Evolutionary conservation across 2,888 invertebrate genomes (phyloP).

Genomic region (Anthophora plumipes): DNA sequence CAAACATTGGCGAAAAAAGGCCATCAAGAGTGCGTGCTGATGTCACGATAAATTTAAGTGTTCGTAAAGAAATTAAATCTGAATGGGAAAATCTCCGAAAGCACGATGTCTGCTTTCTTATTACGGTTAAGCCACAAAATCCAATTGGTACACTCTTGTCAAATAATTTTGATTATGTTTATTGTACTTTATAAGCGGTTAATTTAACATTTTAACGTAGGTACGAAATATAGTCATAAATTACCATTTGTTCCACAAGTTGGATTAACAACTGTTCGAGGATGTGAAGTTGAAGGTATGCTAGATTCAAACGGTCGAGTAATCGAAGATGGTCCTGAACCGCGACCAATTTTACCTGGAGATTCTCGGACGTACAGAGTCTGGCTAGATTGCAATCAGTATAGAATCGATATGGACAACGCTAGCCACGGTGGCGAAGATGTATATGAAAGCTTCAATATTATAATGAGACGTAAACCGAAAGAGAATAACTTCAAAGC

Average conservation of each 20-base stretch:
- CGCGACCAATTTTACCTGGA: conserved; percentile 93
- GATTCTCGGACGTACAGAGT: conserved; percentile 97
- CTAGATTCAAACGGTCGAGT: conserved; percentile 97
- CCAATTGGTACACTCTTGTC: conserved; percentile 89
- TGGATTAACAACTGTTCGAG: conserved; percentile 95
- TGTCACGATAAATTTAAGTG: conserved; percentile 95
- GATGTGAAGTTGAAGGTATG: conserved; percentile 99
- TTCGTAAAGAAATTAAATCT: conserved; percentile 94
- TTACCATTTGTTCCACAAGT: conserved; percentile 96
- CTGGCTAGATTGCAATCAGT: conserved; percentile 98
- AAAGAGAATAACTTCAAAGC: conserved; percentile 99
- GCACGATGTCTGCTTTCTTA: conserved; percentile 98
- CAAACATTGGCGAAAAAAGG: conserved; percentile 96
- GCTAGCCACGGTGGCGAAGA: conserved; percentile 93
- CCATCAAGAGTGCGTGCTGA: conserved; percentile 98
- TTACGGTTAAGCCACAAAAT: conserved; percentile 94
- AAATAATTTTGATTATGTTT: conserved; percentile 27
- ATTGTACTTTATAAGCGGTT: background rate
- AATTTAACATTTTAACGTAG: conserved; percentile 79
- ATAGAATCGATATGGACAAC: conserved; percentile 95
- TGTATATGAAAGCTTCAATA: conserved; percentile 96
- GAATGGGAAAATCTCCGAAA: conserved; percentile 99
- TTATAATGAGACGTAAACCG: conserved; percentile 98
- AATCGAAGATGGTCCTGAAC: conserved; percentile 98
- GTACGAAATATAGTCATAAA: conserved; percentile 92